These are phyloP conservation scores for Melikaiella ostensackeni DNA, from an alignment of 2,888 invertebrate genomes.

Conservation along the genomic window DNA sequence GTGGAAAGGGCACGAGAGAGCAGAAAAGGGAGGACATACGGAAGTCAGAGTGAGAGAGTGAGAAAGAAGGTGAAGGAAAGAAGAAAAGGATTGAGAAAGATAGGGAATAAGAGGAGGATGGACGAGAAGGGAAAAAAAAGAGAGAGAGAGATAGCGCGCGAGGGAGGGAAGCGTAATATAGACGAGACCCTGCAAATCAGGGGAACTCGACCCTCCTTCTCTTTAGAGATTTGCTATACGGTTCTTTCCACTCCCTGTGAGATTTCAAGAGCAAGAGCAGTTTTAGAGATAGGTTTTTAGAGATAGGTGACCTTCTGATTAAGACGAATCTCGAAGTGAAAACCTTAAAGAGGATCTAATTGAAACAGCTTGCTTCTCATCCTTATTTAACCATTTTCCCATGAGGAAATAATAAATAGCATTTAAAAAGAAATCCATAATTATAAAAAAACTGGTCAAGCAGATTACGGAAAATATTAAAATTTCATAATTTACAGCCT, in stretches of 20 bases:
- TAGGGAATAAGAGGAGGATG: neutral
- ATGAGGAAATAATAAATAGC: too few relatives aligned
- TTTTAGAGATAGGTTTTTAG: neutral
- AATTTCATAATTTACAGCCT: too few relatives aligned
- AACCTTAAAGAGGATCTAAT: neutral
- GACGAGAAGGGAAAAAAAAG: slow-evolving; percentile 10
- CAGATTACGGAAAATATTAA: too few relatives aligned
- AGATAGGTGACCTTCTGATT: neutral
- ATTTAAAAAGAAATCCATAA: too few relatives aligned
- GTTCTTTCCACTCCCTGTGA: neutral
- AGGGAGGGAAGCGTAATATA: slow-evolving; percentile 40
- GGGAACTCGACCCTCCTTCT: slow-evolving; percentile 9
- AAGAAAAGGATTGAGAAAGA: slow-evolving; percentile 32
- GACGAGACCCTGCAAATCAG: slow-evolving; percentile 6
- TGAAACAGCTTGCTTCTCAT: too few relatives aligned
- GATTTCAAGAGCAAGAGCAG: neutral
- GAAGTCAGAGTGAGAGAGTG: neutral
- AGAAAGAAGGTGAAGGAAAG: neutral
- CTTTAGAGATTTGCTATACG: neutral
- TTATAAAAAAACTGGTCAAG: too few relatives aligned
- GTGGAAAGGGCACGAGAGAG: slow-evolving; percentile 43
- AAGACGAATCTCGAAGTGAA: neutral
- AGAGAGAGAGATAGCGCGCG: slow-evolving; percentile 40
- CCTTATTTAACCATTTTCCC: too few relatives aligned
- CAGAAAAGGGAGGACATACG: slow-evolving; percentile 43